Conservation (phyloP, 2,113 vertebrate genomes). For the Marmota monax region DNA sequence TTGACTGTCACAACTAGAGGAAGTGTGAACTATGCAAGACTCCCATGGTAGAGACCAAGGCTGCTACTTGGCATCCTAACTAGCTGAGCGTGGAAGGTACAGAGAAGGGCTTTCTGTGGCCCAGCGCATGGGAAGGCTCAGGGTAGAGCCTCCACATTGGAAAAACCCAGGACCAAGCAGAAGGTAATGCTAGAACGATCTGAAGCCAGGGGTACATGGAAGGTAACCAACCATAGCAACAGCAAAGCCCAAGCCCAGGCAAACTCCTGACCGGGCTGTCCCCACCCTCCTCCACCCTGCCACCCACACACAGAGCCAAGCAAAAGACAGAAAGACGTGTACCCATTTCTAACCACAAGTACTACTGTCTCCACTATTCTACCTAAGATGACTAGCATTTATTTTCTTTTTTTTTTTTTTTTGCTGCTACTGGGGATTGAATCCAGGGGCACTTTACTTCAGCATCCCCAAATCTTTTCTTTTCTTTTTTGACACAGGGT, state of each 20-base stretch:
- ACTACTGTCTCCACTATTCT: too few species aligned
- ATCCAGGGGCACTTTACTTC: background rate
- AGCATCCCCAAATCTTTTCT: background rate
- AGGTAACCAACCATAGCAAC: background rate
- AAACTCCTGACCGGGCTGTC: background rate
- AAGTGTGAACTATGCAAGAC: background rate
- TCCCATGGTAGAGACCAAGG: background rate
- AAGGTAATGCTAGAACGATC: rapidly evolving
- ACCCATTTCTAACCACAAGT: too few species aligned
- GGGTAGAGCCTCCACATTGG: background rate
- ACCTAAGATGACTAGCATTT: too few species aligned
- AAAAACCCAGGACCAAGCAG: background rate
- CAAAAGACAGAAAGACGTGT: too few species aligned
- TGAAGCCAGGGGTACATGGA: background rate
- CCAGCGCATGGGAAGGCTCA: background rate
- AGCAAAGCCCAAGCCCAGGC: background rate
- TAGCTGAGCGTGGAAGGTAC: background rate
- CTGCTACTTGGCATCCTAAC: background rate
- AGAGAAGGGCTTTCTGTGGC: too few species aligned
- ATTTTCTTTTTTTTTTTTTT: too few species aligned
- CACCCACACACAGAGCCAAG: too few species aligned
- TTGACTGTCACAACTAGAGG: too few species aligned
- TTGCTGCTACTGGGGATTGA: background rate
- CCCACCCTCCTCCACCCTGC: too few species aligned
- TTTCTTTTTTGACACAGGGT: background rate